Evolutionary conservation across 2,113 vertebrate species (phyloP), one percentile per base, ranked within the genome.

Genomic region (Psammodynastes pulverulentus): DNA sequence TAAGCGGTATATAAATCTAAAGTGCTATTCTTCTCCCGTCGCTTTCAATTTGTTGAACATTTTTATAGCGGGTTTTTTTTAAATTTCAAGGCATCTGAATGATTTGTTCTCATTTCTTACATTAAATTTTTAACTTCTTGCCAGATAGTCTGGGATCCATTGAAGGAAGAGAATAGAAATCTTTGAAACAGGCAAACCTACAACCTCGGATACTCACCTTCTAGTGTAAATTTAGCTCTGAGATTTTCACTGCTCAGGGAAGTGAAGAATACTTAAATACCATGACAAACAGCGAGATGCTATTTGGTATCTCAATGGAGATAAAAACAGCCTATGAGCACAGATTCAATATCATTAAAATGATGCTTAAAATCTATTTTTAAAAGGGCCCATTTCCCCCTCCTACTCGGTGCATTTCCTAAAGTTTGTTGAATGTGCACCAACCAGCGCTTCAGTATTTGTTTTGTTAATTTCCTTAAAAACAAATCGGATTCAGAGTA

Each of bases 401-500:
- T 0, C 39, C 39, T 67, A 9, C 92, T 95, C 93, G 97, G 97
- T 92, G 96, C 97, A 97, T 97, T 89, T 89, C 17, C 96, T 97
- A 97, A 97, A 96, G 95, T 97, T 98, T 97, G 97, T 0, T 34
- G 95, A 91, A 95, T 95, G 95, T 97, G 96, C 96, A 95, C 96
- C 94, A 86, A 88, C 92, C 13, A 93, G 96, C 97, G 93, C 95
- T 97, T 96, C 96, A 97, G 97, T 96, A 96, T 95, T 97, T 96
- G 96, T 97, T 98, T 97, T 98, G 96, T 97, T 98, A 97, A 98
- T 98, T 97, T 97, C 72, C 97, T 97, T 97, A 97, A 97, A 97
- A 89, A 97, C 96, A 96, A 97, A 98, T 96, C 95, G 96, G 96
- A 97, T 97, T 96, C 96, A 96, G 95, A 97, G 96, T 97, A 97